phyloP scores from a whole-genome alignment of 2,113 vertebrate genomes.

The Oreochromis spilurus region DNA sequence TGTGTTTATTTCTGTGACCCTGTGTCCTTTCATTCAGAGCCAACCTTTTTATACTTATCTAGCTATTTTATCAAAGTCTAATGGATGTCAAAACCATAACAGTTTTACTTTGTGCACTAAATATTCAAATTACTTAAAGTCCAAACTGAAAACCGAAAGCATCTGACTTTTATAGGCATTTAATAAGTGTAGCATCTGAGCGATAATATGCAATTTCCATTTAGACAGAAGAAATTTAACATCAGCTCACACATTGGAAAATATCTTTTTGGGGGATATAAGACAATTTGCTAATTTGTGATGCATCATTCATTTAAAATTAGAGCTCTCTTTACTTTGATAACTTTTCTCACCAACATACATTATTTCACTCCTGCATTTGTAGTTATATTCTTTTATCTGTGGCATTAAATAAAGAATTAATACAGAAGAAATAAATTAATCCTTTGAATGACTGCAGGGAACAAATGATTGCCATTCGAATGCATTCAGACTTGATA shows the following conservation, averaged over 20 bases:
- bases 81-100: neutral
- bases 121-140: neutral
- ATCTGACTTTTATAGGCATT: neutral
- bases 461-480: slow-evolving; percentile 25
- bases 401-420: slow-evolving; percentile 17
- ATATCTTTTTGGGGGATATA: neutral
- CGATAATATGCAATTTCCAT: neutral
- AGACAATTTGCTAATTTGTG: neutral
- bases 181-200: neutral
- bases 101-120: neutral
- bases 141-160: neutral
- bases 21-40: neutral
- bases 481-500: slow-evolving; percentile 12
- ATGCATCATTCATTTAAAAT: neutral
- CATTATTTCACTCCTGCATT: slow-evolving; percentile 8
- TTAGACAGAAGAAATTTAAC: neutral
- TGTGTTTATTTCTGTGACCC: neutral
- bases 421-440: slow-evolving; percentile 22
- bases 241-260: neutral
- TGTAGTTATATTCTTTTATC: slow-evolving; percentile 17
- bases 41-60: neutral
- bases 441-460: slow-evolving; percentile 25
- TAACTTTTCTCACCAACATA: neutral
- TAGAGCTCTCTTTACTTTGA: neutral
- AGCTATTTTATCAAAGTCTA: neutral